Evolutionary conservation across 2,797 vertebrate genomes (phyloP).

Genomic region (Eidolon dupreanum): DNA sequence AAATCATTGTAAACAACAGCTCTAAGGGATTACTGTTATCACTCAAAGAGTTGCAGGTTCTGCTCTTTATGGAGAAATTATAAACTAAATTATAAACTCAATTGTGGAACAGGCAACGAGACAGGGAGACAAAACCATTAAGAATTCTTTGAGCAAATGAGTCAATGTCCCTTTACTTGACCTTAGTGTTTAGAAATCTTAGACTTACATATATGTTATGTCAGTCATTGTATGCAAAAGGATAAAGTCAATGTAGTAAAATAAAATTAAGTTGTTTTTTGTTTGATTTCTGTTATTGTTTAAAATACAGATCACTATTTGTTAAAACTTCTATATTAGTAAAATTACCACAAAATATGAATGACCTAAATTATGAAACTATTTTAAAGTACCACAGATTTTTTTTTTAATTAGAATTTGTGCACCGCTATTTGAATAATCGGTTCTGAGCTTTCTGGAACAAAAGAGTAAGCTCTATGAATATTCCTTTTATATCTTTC

Average conservation of each 20-base stretch:
- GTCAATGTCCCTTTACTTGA: background rate
- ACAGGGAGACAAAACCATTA: background rate
- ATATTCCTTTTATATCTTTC: background rate
- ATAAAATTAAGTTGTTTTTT: background rate
- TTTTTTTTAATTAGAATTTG: conserved; percentile 40
- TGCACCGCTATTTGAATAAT: background rate
- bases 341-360: conserved; percentile 30
- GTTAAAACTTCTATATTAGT: background rate
- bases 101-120: background rate
- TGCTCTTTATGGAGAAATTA: conserved; percentile 47
- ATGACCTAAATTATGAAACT: conserved; percentile 10
- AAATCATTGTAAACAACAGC: background rate
- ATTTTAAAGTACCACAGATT: background rate
- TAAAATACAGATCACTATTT: background rate
- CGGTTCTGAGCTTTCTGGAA: conserved; percentile 4
- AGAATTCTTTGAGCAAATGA: background rate
- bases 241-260: background rate
- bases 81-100: conserved; percentile 12
- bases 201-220: background rate
- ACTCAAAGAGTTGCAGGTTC: conserved; percentile 28
- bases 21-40: conserved; percentile 47
- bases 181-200: background rate
- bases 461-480: background rate
- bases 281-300: background rate
- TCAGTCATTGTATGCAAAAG: background rate